A percentile compares a stretch with the other conserved stretches of the same genome.
phyloP scores from a whole-genome alignment of 1,140 invertebrate genomes.

The Drosophila ironensis region DNA sequence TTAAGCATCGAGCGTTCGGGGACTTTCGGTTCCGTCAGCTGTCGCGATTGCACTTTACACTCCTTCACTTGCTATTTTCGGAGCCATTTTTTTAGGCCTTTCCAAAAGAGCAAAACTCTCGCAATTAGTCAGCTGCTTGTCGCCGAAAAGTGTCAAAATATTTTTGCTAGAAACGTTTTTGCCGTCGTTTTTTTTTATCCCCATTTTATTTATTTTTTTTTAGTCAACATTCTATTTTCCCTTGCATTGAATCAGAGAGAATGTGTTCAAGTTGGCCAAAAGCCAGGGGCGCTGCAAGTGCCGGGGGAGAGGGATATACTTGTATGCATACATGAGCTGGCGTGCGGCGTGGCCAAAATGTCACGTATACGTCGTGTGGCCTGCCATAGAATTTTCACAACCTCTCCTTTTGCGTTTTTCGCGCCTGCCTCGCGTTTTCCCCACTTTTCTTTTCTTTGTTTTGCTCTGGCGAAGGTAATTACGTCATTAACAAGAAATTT shows the following conservation, averaged over 20 bases:
- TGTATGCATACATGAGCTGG: background rate
- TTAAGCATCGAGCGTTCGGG: conserved; percentile 57
- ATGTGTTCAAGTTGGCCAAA: conserved; percentile 29
- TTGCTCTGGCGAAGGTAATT: conserved; percentile 47
- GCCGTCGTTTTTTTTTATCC: conserved; percentile 26
- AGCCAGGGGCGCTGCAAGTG: conserved; percentile 2
- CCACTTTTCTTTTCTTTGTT: conserved; percentile 20
- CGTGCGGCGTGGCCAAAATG: conserved; percentile 63
- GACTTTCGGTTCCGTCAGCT: conserved; percentile 60
- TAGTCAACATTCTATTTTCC: conserved; percentile 46
- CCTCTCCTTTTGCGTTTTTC: conserved; percentile 3
- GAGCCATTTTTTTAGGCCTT: conserved; percentile 11
- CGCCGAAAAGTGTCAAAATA: conserved; percentile 72
- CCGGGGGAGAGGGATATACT: background rate
- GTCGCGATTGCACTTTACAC: conserved; percentile 57
- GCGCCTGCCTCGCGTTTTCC: conserved; percentile 26
- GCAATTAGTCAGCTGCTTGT: conserved; percentile 75
- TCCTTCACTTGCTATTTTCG: conserved; percentile 1
- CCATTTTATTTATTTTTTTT: conserved; percentile 44
- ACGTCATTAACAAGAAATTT: conserved; percentile 76
- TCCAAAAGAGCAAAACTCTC: conserved; percentile 43
- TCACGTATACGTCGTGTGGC: conserved; percentile 78
- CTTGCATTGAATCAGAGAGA: conserved; percentile 32
- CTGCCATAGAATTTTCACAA: conserved; percentile 37
- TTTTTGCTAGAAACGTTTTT: conserved; percentile 49